Percentiles rank a stretch among this genome's conserved stretches.
Evolutionary conservation across 2,797 vertebrate species (phyloP).

Genomic region (Ctenosaura bakeri): DNA sequence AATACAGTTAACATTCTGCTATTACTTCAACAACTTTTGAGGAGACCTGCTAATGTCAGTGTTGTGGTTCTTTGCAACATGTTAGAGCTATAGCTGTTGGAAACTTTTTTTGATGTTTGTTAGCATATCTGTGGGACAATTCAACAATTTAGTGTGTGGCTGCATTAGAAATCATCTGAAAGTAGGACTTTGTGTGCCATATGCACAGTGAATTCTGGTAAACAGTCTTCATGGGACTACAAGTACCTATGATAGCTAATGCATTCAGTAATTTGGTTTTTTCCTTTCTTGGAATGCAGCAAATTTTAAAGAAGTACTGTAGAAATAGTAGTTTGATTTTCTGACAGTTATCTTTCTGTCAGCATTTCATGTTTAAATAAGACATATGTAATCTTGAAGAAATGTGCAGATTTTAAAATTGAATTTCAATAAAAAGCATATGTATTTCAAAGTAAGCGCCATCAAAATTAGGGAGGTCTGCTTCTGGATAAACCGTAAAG

Average conservation of each 20-base stretch:
- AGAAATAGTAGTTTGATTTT: neutral
- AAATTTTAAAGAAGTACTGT: neutral
- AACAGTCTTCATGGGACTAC: neutral
- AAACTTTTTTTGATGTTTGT: neutral
- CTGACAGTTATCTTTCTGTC: neutral
- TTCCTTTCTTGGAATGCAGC: neutral
- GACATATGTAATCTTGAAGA: neutral
- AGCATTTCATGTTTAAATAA: neutral
- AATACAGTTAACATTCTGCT: conserved; percentile 15
- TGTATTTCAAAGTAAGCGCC: neutral
- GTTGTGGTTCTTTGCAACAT: neutral
- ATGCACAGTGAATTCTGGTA: neutral
- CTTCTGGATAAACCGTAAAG: neutral
- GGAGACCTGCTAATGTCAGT: neutral
- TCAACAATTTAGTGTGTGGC: conserved; percentile 28
- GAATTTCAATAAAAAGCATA: neutral
- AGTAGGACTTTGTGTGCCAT: conserved; percentile 41
- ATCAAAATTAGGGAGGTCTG: neutral
- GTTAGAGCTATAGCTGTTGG: conserved; percentile 24
- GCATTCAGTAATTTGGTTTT: neutral
- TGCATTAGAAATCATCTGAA: neutral
- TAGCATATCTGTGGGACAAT: neutral
- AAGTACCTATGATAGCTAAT: neutral
- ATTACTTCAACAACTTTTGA: neutral
- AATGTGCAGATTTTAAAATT: neutral